phyloP scores from a whole-genome alignment of 2,113 vertebrate species.

The Anarhynchus alexandrinus region DNA sequence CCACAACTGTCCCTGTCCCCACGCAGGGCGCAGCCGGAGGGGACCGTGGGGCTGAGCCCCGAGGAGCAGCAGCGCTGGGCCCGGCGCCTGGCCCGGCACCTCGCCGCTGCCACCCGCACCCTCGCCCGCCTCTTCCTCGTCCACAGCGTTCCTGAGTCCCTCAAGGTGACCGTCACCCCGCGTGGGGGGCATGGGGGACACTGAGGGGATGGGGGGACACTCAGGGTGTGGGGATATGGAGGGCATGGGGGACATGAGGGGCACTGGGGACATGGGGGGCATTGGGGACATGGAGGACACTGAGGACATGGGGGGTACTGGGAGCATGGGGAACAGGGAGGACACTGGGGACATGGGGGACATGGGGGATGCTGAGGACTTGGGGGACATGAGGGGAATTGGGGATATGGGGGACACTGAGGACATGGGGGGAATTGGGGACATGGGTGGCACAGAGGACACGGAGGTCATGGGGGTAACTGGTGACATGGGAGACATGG shows the following conservation, averaged over 20 bases:
- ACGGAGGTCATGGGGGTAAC: no score
- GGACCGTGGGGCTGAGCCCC: constrained; percentile 78
- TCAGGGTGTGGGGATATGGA: no score
- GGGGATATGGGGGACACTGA: background rate
- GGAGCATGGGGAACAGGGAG: background rate
- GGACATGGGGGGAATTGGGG: no score
- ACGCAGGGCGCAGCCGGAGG: constrained; percentile 79
- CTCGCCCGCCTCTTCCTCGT: constrained; percentile 85
- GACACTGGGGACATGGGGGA: background rate
- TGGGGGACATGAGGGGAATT: background rate
- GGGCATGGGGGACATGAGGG: no score
- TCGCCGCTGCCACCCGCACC: constrained; percentile 63
- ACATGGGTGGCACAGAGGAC: no score
- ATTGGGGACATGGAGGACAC: background rate
- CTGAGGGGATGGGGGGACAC: background rate
- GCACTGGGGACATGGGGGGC: background rate
- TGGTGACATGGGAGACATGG: no score
- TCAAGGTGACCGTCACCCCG: constrained; percentile 77
- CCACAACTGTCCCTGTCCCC: background rate
- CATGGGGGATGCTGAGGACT: background rate
- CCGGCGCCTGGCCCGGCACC: constrained; percentile 69
- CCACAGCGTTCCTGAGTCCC: constrained; percentile 82
- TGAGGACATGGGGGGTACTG: no score
- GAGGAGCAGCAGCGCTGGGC: constrained; percentile 78
- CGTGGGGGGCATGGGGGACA: background rate